Evolutionary conservation across 2,797 vertebrate species (phyloP), one percentile per base, ranked within the genome.

Genomic region (Echeneis naucrates): DNA sequence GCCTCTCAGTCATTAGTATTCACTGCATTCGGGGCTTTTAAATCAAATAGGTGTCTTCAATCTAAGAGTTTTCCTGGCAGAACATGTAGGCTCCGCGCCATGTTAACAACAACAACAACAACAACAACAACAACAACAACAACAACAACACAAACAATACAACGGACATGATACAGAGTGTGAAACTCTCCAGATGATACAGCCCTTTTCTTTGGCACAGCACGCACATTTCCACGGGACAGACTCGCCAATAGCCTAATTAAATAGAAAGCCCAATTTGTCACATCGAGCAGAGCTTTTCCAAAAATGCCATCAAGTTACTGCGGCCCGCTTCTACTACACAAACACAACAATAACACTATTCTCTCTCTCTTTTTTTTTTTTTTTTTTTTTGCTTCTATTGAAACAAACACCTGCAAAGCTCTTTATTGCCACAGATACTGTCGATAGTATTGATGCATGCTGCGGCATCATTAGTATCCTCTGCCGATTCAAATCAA

Each of bases 191-290:
- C 44, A 23, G 77, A 81, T 83, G 85, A 88, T 84, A 71, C 81
- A 87, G 86, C 77, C 74, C 58, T 77, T 83, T 83, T 70, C 62
- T 75, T 76, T 93, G 88, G 88, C 89, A 89, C 67, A 35, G 71
- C 42, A 37, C 27, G 62, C 83, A 77, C 89, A 77, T 85, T 81
- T 88, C 75, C 72, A 51, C 13, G 58, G 66, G 75, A 87, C 50
- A 77, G 59, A 85, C 83, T 83, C 83, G 86, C 89, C 87, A 89
- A 86, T 68, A 87, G 86, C 78, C 81, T 89, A 88, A 92, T 91
- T 90, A 91, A 91, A 85, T 88, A 91, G 89, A 93, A 88, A 90
- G 89, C 91, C 61, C 83, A 72, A 89, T 90, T 90, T 88, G 86
- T 91, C 88, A 92, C 79, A 80, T 85, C 68, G 70, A 78, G 52